Base-by-base conservation (phyloP, 2,113 vertebrate species). In the Gadus macrocephalus region DNA sequence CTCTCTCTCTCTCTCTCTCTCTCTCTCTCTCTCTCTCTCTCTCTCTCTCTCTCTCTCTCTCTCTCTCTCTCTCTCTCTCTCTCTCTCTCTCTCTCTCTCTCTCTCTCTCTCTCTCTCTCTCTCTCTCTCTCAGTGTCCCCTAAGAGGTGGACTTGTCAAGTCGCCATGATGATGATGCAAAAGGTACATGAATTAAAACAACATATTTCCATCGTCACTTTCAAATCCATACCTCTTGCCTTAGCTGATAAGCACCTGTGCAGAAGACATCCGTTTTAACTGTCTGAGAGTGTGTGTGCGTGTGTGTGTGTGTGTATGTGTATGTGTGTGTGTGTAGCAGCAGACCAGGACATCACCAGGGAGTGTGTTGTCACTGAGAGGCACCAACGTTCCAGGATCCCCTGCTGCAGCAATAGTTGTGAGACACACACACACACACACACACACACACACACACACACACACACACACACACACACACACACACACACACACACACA, bases 291-390 rank as follows among this genome's bases (percentile, higher is more conserved):
- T 49, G 9, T 12, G 42, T 1, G 8, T 49, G 4, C 1, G 19
- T 62, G 3, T 62, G 9, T 14, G 9, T 25, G 60, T 22, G 19
- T 62, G 20, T 11, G 60, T 25, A 20, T 62, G 60, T 27, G 60
- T 71, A 66, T 78, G 53, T 75, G 31, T 81, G 49, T 76, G 64
- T 27, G 9, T 76, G 82, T 83, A 90, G 90, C 92, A 95, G 91
- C 91, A 89, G 82, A 83, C 91, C 1, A 92, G 94, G 72, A 96
- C 96, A 68, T 96, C 95, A 82, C 96, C 96, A 0, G 96, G 96
- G 78, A 98, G 95, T 22, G 94, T 96, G 76, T 89, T 93, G 65
- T 96, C 95, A 15, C 92, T 93, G 17, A 91, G 94, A 59, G 93
- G 88, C 1, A 86, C 92, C 85, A 92, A 89, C 15, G 80, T 92